Conservation (phyloP, 2,113 vertebrate species). For the Ictalurus punctatus region DNA sequence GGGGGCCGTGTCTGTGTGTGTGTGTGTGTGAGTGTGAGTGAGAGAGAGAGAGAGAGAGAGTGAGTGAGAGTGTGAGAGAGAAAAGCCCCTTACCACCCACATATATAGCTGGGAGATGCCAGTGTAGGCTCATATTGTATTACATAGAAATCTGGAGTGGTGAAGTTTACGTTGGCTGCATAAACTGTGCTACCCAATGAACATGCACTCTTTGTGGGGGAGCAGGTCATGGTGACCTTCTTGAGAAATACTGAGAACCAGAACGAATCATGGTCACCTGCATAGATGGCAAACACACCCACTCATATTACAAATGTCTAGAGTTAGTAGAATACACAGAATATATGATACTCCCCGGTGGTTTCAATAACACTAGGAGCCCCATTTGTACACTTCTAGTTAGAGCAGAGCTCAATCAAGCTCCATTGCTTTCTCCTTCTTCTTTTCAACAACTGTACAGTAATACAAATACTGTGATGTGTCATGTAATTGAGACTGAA, state of each 20-base stretch:
- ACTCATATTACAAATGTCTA: constrained; percentile 13
- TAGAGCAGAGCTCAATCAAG: background rate
- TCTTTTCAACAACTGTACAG: background rate
- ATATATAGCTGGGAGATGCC: constrained; percentile 28
- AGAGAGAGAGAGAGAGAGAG: background rate
- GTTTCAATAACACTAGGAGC: constrained; percentile 16
- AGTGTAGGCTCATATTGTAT: background rate
- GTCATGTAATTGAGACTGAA: too few relatives aligned
- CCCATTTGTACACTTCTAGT: background rate
- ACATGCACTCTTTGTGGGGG: constrained; percentile 11
- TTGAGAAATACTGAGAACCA: constrained; percentile 16
- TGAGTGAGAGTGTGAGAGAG: background rate
- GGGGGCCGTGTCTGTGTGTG: constrained; percentile 19
- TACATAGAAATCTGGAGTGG: background rate
- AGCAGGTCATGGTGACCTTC: background rate
- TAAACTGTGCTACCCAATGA: background rate
- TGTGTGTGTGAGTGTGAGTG: background rate
- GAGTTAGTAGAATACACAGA: constrained; percentile 19
- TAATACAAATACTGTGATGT: background rate
- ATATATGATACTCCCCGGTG: constrained; percentile 4
- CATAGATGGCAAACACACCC: constrained; percentile 20
- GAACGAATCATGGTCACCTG: background rate
- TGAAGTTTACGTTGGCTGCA: background rate
- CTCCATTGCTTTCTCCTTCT: background rate
- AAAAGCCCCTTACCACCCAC: constrained; percentile 28